Evolutionary conservation across 2,888 invertebrate species (phyloP), one percentile per base, ranked within the genome.

Genomic region (Sussaba pulchella): DNA sequence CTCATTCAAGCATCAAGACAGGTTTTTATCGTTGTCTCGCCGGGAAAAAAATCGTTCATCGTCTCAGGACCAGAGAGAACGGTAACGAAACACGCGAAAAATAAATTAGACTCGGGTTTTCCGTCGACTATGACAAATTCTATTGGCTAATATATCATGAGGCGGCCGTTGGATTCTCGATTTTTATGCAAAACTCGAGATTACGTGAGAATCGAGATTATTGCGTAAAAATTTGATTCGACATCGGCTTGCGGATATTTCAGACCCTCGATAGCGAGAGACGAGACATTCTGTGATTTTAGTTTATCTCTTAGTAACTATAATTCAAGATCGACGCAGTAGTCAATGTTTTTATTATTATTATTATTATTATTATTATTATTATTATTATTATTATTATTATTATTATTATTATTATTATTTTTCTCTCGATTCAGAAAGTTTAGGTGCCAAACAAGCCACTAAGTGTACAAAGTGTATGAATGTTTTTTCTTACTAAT

Each of bases 271-370:
- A 69, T 36, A 64, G 66, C 19, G 63, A 82, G 77, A 69, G 76
- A 83, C 66, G 73, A 76, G 81, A 83, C 52, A 73, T 81, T 82
- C 87, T 88, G 89, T 88, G 88, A 89, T 89, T 88, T 88, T 87
- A 85, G 84, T 86, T 88, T 88, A 86, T 74, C 45, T 61, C 57
- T 78, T 70, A 54, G 41, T 12, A 63, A 57, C 26, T 72, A 54
- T 76, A 54, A 63, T 67, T 45, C 14, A 69, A 61, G 9, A 45
- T 66, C 14, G 39, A 54, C 64, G 9, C 66, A 59, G 24, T 61
- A 64, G 70, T 74, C 17, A 21, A 59, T 52, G 45, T 59, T 47
- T 8, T 41, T 41, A n/a, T 39, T 19, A 54, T 2, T 17, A 54
- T 52, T 17, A 36, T 67, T 72, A 31, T 31, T 26, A 19, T 67